Evolutionary conservation across 2,797 vertebrate species (phyloP).

Genomic region (Mormyrops boulengeri): DNA sequence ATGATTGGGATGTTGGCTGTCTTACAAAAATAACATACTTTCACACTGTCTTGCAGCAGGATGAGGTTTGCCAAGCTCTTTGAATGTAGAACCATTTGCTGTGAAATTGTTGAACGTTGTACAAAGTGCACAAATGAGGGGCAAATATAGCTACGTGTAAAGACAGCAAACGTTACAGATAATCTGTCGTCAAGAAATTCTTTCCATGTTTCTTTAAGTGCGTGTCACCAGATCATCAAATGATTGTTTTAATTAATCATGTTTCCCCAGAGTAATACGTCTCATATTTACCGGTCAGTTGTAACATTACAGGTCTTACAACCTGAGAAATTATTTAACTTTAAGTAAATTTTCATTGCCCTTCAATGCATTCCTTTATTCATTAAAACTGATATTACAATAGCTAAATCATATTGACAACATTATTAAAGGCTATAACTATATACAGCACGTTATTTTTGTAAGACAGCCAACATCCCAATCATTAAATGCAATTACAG

Average conservation of each 20-base stretch:
- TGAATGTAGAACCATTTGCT: background rate
- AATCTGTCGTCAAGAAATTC: background rate
- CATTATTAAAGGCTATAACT: background rate
- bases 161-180: background rate
- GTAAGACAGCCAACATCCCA: background rate
- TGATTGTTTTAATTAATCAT: background rate
- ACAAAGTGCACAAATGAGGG: background rate
- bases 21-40: background rate
- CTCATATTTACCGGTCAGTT: background rate
- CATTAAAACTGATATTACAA: background rate
- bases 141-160: background rate
- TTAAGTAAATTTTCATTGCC: background rate
- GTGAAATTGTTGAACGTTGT: background rate
- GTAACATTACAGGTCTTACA: conserved; percentile 4
- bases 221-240: background rate
- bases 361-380: background rate
- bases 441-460: background rate
- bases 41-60: background rate
- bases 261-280: background rate
- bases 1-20: background rate
- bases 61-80: background rate
- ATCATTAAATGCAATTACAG: background rate
- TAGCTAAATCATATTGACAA: background rate
- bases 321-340: background rate
- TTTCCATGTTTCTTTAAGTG: background rate